Evolutionary conservation across 2,797 vertebrate genomes (phyloP), one percentile per base, ranked within the genome.

Genomic region (Chelonia mydas): DNA sequence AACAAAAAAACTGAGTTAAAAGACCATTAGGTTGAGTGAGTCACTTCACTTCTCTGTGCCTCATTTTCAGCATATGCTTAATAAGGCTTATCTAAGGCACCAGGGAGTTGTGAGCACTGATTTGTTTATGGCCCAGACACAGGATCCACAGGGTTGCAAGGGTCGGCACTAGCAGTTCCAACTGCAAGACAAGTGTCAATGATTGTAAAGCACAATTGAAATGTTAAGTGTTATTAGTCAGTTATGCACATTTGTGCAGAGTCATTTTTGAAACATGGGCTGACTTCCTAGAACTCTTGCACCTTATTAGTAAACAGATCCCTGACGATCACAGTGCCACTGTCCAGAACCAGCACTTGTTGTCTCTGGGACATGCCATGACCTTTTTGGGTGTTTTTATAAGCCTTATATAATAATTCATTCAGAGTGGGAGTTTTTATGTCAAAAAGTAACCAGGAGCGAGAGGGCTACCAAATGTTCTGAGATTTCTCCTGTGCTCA

Each of bases 351-450:
- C 45, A 94, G 68, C 94, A 77, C 49, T 91, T 87, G 55, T 50
- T 41, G 41, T 76, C 45, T 76, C 74, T 13, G 74, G 7, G 41
- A 27, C 11, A 11, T 47, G 27, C 45, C 4, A 11, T 76, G 45
- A 28, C 45, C 45, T 47, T 74, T 41, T 27, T 13, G 3, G 11
- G 91, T 7, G 68, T 94, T 94, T 86, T 87, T 90, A 81, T 76
- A 92, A 95, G 17, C 51, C 25, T 85, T 54, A 28, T 77, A n/a
- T 23, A 72, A 85, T 93, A 95, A 93, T 83, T 81, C 9, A 84
- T 68, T 88, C 55, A 76, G 33, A n/a, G 49, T 25, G 86, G 76
- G 31, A 45, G 55, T 65, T 87, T 16, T 87, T 59, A 28, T 7
- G 7, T 50, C 80, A 79, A 92, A 51, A 49, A 84, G 41, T 27